These are phyloP conservation scores for Drosophila putrida DNA, from an alignment of 2,888 invertebrate genomes.

Conservation along the genomic window DNA sequence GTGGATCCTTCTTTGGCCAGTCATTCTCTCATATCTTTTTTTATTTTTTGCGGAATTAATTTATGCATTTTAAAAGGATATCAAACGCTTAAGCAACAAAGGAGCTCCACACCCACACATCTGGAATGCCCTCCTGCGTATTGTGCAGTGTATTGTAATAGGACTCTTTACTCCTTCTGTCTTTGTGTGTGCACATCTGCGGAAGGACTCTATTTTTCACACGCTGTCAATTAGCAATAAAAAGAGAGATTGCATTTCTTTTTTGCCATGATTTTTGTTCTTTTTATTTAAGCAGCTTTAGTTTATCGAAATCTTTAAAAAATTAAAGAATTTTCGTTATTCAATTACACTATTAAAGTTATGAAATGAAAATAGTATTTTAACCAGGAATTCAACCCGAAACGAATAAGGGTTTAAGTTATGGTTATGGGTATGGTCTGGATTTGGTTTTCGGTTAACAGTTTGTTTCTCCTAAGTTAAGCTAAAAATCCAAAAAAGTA, in stretches of 20 bases:
- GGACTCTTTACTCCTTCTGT: conserved; percentile 27
- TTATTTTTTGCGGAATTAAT: conserved; percentile 43
- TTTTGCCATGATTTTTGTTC: conserved; percentile 15
- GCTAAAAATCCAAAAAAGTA: no score
- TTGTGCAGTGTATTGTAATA: conserved; percentile 60
- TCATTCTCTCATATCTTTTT: background rate
- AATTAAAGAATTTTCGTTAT: background rate
- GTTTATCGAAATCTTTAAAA: background rate
- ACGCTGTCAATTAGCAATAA: conserved; percentile 61
- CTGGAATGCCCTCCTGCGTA: conserved; percentile 23
- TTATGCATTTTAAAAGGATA: conserved; percentile 68
- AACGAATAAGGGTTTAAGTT: no score
- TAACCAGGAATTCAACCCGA: no score
- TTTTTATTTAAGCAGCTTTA: conserved; percentile 15
- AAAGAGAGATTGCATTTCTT: background rate
- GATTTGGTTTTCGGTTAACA: no score
- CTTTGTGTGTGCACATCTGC: conserved; percentile 67
- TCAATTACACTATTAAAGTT: no score
- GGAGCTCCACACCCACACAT: conserved; percentile 20
- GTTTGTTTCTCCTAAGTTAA: no score
- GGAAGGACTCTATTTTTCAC: conserved; percentile 70
- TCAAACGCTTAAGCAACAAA: conserved; percentile 49
- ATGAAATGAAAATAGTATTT: no score
- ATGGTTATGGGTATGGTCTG: no score
- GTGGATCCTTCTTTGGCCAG: conserved; percentile 20